Evolutionary conservation across 1,140 invertebrate genomes (phyloP).

Genomic region (Leptinotarsa lineolata): DNA sequence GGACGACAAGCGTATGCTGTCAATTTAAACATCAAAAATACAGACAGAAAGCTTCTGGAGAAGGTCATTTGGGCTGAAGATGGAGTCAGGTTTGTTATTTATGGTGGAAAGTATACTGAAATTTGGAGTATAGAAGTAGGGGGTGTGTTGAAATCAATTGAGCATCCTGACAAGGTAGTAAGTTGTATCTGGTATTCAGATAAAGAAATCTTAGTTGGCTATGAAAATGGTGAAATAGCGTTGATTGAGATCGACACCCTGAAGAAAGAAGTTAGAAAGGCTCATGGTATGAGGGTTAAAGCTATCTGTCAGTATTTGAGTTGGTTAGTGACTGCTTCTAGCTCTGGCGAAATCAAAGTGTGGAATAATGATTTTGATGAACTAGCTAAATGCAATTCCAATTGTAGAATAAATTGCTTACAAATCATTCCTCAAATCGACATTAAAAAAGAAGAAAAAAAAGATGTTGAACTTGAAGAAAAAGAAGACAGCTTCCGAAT

Average conservation of each 20-base stretch:
- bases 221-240: slow-evolving; percentile 72
- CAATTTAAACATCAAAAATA: slow-evolving; percentile 73
- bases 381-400: slow-evolving; percentile 60
- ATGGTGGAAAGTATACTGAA: slow-evolving; percentile 70
- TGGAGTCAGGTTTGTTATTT: slow-evolving; percentile 75
- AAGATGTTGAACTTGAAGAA: slow-evolving; percentile 31
- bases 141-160: slow-evolving; percentile 64
- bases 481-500: slow-evolving; percentile 18
- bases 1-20: slow-evolving; percentile 86
- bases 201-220: slow-evolving; percentile 67
- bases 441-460: slow-evolving; percentile 41
- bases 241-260: slow-evolving; percentile 40
- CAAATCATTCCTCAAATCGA: slow-evolving; percentile 53
- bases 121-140: slow-evolving; percentile 78
- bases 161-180: slow-evolving; percentile 66
- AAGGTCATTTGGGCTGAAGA: slow-evolving; percentile 68
- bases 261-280: slow-evolving; percentile 59
- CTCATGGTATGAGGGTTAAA: slow-evolving; percentile 72
- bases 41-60: slow-evolving; percentile 60
- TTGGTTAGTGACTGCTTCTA: slow-evolving; percentile 64
- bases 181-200: slow-evolving; percentile 68
- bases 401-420: slow-evolving; percentile 66
- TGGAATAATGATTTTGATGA: slow-evolving; percentile 66
- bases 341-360: slow-evolving; percentile 77
- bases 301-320: slow-evolving; percentile 61